Percentiles rank a stretch among this genome's conserved stretches.
These are phyloP conservation scores for Megaceryle alcyon DNA, from an alignment of 2,797 vertebrate genomes.

Conservation along the genomic window DNA sequence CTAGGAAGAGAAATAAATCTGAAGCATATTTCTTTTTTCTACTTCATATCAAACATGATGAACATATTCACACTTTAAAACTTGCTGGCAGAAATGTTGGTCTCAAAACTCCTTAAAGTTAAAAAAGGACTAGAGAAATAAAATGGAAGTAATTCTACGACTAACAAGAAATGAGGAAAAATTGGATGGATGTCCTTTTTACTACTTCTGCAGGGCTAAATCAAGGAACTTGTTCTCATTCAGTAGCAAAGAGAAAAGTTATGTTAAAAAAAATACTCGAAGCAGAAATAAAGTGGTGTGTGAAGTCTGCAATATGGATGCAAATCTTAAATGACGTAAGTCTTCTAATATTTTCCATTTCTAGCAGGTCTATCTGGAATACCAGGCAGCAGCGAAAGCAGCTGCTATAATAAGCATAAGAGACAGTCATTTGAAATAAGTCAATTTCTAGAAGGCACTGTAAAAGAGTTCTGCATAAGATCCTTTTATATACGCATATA, in stretches of 20 bases:
- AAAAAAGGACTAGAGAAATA: background rate
- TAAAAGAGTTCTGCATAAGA: background rate
- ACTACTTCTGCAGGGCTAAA: background rate
- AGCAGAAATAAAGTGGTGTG: background rate
- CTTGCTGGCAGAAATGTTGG: background rate
- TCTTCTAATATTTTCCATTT: background rate
- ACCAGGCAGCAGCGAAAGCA: background rate
- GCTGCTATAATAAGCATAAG: background rate
- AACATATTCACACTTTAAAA: background rate
- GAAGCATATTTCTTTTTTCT: background rate
- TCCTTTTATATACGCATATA: background rate
- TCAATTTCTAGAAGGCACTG: background rate
- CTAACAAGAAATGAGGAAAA: background rate
- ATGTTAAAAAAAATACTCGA: background rate
- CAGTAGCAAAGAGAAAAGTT: background rate
- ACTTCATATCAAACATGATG: background rate
- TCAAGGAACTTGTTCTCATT: background rate
- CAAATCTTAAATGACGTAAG: background rate
- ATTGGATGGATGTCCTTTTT: background rate
- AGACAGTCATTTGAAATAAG: background rate
- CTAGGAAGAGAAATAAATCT: background rate
- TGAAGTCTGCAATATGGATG: background rate
- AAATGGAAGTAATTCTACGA: background rate
- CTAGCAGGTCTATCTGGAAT: background rate
- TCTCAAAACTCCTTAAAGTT: background rate